Conservation (phyloP, 2,888 invertebrate species). For the Eilema depressum region DNA sequence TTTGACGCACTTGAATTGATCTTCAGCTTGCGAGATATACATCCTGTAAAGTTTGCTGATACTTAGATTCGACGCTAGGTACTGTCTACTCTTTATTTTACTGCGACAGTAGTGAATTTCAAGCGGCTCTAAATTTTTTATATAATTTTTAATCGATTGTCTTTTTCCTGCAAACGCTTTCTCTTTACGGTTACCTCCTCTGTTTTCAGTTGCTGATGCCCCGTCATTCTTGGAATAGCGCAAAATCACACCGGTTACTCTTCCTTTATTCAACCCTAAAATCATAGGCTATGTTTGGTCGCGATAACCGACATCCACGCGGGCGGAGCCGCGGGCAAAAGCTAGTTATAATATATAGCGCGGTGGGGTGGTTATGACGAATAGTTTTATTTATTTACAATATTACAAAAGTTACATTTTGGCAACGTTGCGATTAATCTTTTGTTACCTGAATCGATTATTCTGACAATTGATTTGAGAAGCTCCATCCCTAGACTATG, state of each 20-base stretch:
- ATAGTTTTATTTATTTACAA: too few relatives aligned
- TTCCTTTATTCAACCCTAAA: slow-evolving; percentile 7
- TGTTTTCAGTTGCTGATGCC: background rate
- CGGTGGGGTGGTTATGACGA: too few relatives aligned
- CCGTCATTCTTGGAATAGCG: background rate
- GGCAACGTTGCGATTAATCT: too few relatives aligned
- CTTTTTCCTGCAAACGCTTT: background rate
- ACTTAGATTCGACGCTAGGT: background rate
- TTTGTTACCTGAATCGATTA: too few relatives aligned
- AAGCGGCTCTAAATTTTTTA: background rate
- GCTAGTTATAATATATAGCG: too few relatives aligned
- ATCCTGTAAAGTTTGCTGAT: background rate
- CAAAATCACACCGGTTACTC: background rate
- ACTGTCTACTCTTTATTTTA: background rate
- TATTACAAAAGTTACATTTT: too few relatives aligned
- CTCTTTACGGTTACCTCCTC: background rate
- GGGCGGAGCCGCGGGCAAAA: too few relatives aligned
- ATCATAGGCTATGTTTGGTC: too few relatives aligned
- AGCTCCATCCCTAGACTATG: too few relatives aligned
- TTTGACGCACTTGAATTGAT: slow-evolving; percentile 14
- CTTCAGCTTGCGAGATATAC: background rate
- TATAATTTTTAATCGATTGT: background rate
- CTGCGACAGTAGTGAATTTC: background rate
- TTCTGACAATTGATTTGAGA: too few relatives aligned
- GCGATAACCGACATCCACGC: too few relatives aligned